These are phyloP conservation scores for Druon quercuslanigerum DNA, from an alignment of 1,140 invertebrate genomes.

Conservation along the genomic window DNA sequence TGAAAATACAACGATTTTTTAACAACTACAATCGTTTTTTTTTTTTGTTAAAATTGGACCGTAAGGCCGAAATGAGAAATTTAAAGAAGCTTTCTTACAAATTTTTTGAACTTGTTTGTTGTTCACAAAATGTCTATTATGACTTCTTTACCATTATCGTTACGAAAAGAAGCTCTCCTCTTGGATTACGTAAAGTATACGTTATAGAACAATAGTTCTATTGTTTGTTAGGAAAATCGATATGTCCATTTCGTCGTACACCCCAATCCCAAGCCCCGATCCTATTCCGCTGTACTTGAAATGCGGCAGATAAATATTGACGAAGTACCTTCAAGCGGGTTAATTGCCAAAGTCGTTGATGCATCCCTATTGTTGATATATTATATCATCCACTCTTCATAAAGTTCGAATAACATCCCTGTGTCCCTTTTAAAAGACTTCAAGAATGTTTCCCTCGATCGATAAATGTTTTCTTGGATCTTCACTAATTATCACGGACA, in stretches of 20 bases:
- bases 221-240: conserved; percentile 18
- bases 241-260: neutral
- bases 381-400: neutral
- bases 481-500: too few species aligned
- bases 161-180: too few species aligned
- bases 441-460: too few species aligned
- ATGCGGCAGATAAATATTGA: conserved; percentile 27
- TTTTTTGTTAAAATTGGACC: too few species aligned
- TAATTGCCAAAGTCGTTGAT: neutral
- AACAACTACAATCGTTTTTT: too few species aligned
- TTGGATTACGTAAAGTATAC: neutral
- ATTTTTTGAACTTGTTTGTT: too few species aligned
- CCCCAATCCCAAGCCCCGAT: neutral
- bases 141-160: too few species aligned
- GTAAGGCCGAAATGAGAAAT: too few species aligned
- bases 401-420: neutral
- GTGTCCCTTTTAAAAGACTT: neutral
- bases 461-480: too few species aligned
- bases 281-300: neutral
- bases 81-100: too few species aligned
- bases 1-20: too few species aligned
- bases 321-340: conserved; percentile 1
- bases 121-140: too few species aligned
- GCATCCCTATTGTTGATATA: neutral
- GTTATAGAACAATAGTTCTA: neutral